Percentiles rank a stretch among this genome's conserved stretches.
These are phyloP conservation scores for Spisula solida DNA, from an alignment of 2,888 invertebrate species.

Conservation along the genomic window DNA sequence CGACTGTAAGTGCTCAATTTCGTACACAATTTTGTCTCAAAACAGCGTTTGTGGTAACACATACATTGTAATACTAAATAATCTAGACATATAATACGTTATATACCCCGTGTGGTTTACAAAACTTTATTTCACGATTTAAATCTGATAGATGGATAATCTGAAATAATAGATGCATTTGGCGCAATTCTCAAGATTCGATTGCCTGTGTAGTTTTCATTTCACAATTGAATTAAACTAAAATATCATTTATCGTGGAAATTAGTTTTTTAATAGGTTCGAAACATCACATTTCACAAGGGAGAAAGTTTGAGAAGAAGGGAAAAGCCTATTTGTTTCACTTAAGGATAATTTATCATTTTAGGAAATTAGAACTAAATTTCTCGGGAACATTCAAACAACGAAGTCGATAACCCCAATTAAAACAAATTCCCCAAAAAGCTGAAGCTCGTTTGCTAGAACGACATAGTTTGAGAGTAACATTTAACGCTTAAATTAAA, in stretches of 20 bases:
- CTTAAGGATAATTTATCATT: background rate
- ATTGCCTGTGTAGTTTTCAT: constrained; percentile 7
- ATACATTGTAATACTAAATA: background rate
- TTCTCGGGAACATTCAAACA: background rate
- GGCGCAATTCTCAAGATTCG: constrained; percentile 1
- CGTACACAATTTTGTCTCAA: background rate
- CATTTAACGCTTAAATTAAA: too few relatives aligned
- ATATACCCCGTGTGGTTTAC: background rate
- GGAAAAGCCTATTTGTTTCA: constrained; percentile 1
- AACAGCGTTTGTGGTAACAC: background rate
- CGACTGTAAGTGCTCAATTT: background rate
- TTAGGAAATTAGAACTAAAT: background rate
- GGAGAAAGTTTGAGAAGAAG: background rate
- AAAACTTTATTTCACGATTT: background rate
- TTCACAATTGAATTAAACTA: constrained; percentile 23
- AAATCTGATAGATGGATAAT: background rate
- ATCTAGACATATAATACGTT: background rate
- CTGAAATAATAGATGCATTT: background rate
- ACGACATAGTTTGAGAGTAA: too few relatives aligned
- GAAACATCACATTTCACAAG: constrained; percentile 7
- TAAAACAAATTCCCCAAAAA: too few relatives aligned
- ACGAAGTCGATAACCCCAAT: too few relatives aligned
- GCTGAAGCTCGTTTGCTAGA: too few relatives aligned
- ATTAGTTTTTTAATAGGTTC: constrained; percentile 4
- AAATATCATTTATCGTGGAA: constrained; percentile 13